phyloP scores from a whole-genome alignment of 2,797 vertebrate genomes.

The Spatula versicolor region DNA sequence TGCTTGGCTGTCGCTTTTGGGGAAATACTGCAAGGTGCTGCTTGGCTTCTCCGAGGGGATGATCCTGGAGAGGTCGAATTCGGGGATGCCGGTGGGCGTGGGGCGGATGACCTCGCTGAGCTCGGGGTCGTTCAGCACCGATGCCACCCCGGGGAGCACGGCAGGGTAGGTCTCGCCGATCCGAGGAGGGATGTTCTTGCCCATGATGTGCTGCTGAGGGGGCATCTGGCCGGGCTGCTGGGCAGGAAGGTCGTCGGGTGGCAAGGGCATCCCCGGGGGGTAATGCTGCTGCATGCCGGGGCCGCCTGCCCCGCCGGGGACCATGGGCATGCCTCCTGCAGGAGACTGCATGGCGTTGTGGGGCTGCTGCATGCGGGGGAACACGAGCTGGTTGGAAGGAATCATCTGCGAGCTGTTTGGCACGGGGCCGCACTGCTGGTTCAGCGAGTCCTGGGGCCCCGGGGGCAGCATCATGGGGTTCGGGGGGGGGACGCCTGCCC shows the following conservation, averaged over 20 bases:
- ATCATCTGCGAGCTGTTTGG: constrained; percentile 89
- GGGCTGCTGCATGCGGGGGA: constrained; percentile 90
- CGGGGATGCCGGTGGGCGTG: constrained; percentile 92
- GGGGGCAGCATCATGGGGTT: constrained; percentile 82
- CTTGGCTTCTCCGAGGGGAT: constrained; percentile 98
- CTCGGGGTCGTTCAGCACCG: constrained; percentile 89
- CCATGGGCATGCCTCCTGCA: constrained; percentile 58
- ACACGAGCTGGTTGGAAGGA: constrained; percentile 86
- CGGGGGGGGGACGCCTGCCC: constrained; percentile 64
- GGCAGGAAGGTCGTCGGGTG: constrained; percentile 67
- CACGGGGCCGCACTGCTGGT: constrained; percentile 77
- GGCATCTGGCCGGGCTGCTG: constrained; percentile 80
- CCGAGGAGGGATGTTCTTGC: constrained; percentile 87
- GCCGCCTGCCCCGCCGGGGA: constrained; percentile 54
- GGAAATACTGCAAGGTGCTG: constrained; percentile 98
- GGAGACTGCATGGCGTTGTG: constrained; percentile 86
- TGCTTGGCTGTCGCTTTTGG: constrained; percentile 86
- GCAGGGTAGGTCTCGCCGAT: constrained; percentile 80
- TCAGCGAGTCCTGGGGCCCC: constrained; percentile 85
- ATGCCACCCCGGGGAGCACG: constrained; percentile 79
- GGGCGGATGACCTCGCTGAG: constrained; percentile 96
- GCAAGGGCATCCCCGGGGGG: constrained; percentile 71
- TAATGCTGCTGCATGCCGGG: constrained; percentile 86
- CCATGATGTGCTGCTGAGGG: constrained; percentile 84
- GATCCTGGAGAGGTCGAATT: constrained; percentile 97